Evolutionary conservation across 2,113 vertebrate genomes (phyloP), one percentile per base, ranked within the genome.

Genomic region (Caloenas nicobarica): DNA sequence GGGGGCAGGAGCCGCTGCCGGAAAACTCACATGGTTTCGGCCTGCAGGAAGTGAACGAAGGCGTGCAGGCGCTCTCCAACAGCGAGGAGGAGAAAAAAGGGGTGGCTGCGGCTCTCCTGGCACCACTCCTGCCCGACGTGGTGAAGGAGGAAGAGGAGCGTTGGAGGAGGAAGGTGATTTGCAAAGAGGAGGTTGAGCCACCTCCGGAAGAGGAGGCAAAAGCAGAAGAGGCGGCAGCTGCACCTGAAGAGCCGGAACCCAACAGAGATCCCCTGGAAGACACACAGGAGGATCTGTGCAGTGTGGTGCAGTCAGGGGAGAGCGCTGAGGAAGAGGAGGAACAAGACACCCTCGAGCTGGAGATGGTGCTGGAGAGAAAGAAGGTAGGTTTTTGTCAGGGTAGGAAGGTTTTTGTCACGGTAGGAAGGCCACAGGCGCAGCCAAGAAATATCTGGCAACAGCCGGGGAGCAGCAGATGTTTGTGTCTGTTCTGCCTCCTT

Each of bases 131-230:
- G 91, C 99, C 99, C 0, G 98, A 98, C 0, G 98, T 99, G 78
- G 98, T 99, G 58, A 99, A 99, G 95, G 99, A 99, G 80, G 98
- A 99, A 64, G 99, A 99, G 91, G 99, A 99, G 89, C 98, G 98
- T 65, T 99, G 99, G 99, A 98, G 99, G 68, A 99, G 99, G 91
- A 99, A 97, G 83, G 98, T 99, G 36, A 97, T 99, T 40, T 99
- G 98, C 89, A 97, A 98, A 50, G 98, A 98, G 71, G 99, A 99
- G 48, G 98, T 98, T 2, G 98, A 98, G 7, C 82, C 94, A 0
- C 96, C 98, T 29, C 93, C 95, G 0, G 99, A 99, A 71, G 98
- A 97, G 21, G 98, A 98, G 34, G 96, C 9, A 1, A 71, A 85
- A 17, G 78, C 53, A 0, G 97, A 97, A 77, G 98, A 97, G 64